These are phyloP conservation scores for Plagodis dolabraria DNA, from an alignment of 2,888 invertebrate genomes.

Conservation along the genomic window DNA sequence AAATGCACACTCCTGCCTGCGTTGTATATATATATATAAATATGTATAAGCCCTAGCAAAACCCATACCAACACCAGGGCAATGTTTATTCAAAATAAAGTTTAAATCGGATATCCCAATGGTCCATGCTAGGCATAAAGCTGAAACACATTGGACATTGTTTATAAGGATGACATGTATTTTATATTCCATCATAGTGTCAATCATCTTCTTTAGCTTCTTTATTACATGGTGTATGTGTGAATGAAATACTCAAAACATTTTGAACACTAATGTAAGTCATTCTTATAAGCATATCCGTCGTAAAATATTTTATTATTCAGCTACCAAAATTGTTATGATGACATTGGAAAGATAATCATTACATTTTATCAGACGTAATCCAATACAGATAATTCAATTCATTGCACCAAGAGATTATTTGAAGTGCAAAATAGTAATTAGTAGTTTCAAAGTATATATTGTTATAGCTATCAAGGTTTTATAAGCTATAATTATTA, in stretches of 20 bases:
- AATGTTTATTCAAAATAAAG: slow-evolving; percentile 28
- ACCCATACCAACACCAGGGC: slow-evolving; percentile 45
- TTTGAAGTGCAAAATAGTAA: no score
- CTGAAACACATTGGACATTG: slow-evolving; percentile 28
- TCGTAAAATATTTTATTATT: slow-evolving; percentile 13
- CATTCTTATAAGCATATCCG: slow-evolving; percentile 16
- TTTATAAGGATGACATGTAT: slow-evolving; percentile 20
- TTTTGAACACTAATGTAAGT: slow-evolving; percentile 11
- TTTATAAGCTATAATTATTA: no score
- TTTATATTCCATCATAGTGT: slow-evolving; percentile 1
- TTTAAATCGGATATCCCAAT: slow-evolving; percentile 28
- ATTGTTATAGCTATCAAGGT: no score
- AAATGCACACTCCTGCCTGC: slow-evolving; percentile 6
- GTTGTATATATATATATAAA: slow-evolving; percentile 2
- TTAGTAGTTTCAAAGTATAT: no score
- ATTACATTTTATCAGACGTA: no score
- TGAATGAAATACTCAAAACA: slow-evolving; percentile 12
- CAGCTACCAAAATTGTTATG: slow-evolving; percentile 8
- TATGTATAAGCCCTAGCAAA: slow-evolving; percentile 27
- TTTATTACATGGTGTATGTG: slow-evolving; percentile 5
- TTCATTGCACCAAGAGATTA: no score
- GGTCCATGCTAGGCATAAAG: slow-evolving; percentile 45
- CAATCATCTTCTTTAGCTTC: slow-evolving; percentile 2
- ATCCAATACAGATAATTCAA: no score
- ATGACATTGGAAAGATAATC: no score